Conservation (phyloP, 2,113 vertebrate species). For the Anoura caudifer region DNA sequence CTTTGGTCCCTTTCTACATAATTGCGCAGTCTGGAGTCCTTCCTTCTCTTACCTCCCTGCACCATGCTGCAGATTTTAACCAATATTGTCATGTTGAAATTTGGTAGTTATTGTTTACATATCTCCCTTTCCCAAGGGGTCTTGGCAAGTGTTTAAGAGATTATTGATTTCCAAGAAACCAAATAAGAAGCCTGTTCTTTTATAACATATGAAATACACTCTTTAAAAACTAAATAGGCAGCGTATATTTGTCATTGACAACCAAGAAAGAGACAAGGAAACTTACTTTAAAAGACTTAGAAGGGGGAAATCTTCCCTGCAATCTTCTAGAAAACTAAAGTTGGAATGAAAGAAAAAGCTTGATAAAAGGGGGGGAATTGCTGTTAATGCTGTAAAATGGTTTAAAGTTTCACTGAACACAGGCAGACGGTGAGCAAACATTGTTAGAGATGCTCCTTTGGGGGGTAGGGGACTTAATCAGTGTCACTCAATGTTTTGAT, state of each 20-base stretch:
- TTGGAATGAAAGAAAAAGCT: constrained; percentile 26
- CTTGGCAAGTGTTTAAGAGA: constrained; percentile 55
- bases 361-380: neutral
- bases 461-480: neutral
- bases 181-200: constrained; percentile 41
- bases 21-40: neutral
- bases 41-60: neutral
- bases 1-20: neutral
- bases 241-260: constrained; percentile 83
- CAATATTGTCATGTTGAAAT: constrained; percentile 25
- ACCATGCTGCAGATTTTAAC: constrained; percentile 3
- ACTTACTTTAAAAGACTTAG: constrained; percentile 85
- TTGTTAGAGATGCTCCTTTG: neutral
- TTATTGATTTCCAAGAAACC: constrained; percentile 69
- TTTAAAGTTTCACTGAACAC: neutral
- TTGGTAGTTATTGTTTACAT: constrained; percentile 56
- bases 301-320: constrained; percentile 49
- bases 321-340: neutral
- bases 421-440: neutral
- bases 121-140: constrained; percentile 6
- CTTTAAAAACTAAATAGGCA: constrained; percentile 80
- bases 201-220: constrained; percentile 48
- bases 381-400: neutral
- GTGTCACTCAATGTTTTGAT: neutral
- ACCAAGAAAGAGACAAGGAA: constrained; percentile 80